A percentile compares a stretch with the other conserved stretches of the same genome.
Conservation (phyloP, 2,113 vertebrate genomes). For the Mionectes macconnelli region DNA sequence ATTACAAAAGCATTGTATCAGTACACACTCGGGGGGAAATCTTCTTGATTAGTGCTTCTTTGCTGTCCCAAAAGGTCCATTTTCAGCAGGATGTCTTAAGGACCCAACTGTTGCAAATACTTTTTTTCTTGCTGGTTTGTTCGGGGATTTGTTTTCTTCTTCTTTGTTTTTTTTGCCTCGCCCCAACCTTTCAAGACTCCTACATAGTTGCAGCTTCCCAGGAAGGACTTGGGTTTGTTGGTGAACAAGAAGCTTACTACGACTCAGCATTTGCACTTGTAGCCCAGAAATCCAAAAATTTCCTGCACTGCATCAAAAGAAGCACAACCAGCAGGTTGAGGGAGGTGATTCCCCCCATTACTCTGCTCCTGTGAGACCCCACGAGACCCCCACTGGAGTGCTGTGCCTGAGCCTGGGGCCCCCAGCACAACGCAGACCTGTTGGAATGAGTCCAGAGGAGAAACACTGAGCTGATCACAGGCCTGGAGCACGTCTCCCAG, state of each 20-base stretch:
- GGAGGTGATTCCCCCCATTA: background rate
- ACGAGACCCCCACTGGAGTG: background rate
- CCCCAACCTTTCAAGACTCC: background rate
- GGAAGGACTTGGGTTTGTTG: background rate
- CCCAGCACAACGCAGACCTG: background rate
- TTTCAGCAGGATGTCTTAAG: background rate
- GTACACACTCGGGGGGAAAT: background rate
- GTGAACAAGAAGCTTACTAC: background rate
- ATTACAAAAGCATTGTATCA: background rate
- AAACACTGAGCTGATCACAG: background rate
- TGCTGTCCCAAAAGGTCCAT: background rate
- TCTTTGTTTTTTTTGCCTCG: background rate
- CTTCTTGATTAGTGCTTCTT: background rate
- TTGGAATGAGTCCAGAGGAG: background rate
- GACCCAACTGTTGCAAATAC: fast-evolving
- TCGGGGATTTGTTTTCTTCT: background rate
- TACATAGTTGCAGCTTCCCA: background rate
- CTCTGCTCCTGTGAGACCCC: background rate
- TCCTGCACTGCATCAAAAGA: background rate
- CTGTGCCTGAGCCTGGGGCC: background rate
- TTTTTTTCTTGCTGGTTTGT: background rate
- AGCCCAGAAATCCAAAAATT: background rate
- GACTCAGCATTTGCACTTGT: background rate
- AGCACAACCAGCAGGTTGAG: background rate
- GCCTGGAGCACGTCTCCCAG: background rate